A percentile compares a stretch with the other conserved stretches of the same genome.
These are phyloP conservation scores for Capromys pilorides DNA, from an alignment of 2,797 vertebrate species.

Conservation along the genomic window DNA sequence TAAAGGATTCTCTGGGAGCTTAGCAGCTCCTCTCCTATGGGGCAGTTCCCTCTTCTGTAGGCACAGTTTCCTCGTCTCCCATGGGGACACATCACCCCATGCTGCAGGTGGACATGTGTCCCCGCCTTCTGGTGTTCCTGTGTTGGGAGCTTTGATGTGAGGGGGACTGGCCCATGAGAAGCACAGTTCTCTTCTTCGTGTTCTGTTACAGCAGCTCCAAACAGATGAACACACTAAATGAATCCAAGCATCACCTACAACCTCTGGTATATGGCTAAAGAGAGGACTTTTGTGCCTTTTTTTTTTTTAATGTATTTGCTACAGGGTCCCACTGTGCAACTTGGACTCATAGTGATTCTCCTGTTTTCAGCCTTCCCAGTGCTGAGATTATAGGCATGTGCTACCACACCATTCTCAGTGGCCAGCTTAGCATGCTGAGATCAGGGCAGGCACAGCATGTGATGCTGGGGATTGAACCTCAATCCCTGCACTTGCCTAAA, in stretches of 20 bases:
- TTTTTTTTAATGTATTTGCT: too few relatives aligned
- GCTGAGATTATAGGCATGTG: too few relatives aligned
- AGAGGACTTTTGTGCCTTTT: not conserved
- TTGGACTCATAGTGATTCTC: too few relatives aligned
- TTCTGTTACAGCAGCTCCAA: not conserved
- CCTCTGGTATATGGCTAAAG: not conserved
- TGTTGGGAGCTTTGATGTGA: too few relatives aligned
- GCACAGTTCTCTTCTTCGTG: not conserved
- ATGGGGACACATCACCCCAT: not conserved
- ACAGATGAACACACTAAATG: not conserved
- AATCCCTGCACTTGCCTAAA: too few relatives aligned
- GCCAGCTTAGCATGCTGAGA: too few relatives aligned
- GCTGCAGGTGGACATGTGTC: not conserved
- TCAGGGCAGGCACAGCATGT: too few relatives aligned
- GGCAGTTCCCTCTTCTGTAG: too few relatives aligned
- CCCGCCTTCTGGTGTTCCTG: not conserved
- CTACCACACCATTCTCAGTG: too few relatives aligned
- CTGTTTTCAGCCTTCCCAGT: too few relatives aligned
- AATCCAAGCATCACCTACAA: slow-evolving; percentile 2
- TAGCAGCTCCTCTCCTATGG: not conserved
- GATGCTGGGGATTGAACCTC: too few relatives aligned
- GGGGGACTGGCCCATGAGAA: not conserved
- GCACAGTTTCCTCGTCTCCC: not conserved
- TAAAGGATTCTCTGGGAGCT: not conserved
- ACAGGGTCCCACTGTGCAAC: too few relatives aligned